Base-by-base conservation (phyloP, 1,140 invertebrate genomes). In the Maconellicoccus hirsutus region DNA sequence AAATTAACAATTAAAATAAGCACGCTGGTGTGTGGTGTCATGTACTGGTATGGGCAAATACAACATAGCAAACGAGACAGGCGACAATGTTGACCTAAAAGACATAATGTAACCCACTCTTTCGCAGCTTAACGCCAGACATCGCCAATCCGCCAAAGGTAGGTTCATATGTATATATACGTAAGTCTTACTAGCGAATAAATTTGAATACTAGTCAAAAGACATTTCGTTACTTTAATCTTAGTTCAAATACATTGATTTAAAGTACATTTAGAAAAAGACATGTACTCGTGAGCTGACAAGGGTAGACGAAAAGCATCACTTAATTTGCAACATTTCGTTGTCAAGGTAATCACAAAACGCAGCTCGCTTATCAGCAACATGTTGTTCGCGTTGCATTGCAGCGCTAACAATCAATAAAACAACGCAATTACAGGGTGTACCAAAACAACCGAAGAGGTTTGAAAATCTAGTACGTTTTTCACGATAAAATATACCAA, bases 61-160 rank as follows among this genome's bases (percentile, higher is more conserved):
- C 33, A 38, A 52, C n/a, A 19, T 52, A 52, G n/a, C n/a, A 16
- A 52, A 52, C 42, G 42, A 52, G 42, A 52, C 42, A 52, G 42
- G n/a, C 42, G 42, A 52, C 42, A 52, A 52, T 52, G 42, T 52
- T 52, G 42, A 52, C 42, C 42, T 52, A 52, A 52, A 52, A 52
- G 42, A 52, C 42, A 52, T 52, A 52, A 8, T 16, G 42, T 16
- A 52, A 16, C 42, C 42, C 42, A 52, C 42, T 52, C 42, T 19
- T 16, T 16, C 42, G 42, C n/a, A 52, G 42, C 16, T 33, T 52
- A 52, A 52, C 42, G 42, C 42, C n/a, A 16, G 42, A 52, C 42
- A 16, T 52, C 42, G 42, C 42, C 42, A 52, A 52, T 16, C n/a
- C 42, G 42, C 42, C 42, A 52, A 52, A 52, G 42, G 42, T 52